phyloP scores from a whole-genome alignment of 1,140 invertebrate genomes.

The Neomicropteryx cornuta region DNA sequence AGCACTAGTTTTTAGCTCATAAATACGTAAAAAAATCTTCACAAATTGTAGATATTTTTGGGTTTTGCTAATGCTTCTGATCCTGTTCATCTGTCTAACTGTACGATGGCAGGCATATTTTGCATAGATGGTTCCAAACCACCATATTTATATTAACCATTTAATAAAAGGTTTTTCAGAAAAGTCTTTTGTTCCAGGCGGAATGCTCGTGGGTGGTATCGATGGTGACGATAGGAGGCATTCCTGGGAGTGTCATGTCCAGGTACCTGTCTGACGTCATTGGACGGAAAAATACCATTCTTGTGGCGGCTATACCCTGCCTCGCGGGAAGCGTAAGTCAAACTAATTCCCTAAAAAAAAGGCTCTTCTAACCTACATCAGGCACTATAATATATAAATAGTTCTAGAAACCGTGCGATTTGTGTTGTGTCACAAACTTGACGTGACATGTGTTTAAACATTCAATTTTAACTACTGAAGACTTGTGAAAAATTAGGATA shows the following conservation, averaged over 20 bases:
- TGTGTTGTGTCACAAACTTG: no score
- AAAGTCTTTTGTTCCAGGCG: constrained; percentile 17
- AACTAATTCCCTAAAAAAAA: no score
- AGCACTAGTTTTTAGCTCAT: no score
- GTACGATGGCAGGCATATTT: background rate
- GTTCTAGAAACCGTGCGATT: no score
- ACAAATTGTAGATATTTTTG: background rate
- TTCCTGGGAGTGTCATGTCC: constrained; percentile 45
- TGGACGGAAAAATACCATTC: constrained; percentile 50
- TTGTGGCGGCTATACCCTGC: constrained; percentile 42
- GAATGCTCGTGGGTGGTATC: constrained; percentile 57
- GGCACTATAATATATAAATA: no score
- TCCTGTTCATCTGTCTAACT: background rate
- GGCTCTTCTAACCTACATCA: no score
- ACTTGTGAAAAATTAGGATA: no score
- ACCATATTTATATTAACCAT: constrained; percentile 1
- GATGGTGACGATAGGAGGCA: constrained; percentile 52
- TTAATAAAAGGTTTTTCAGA: constrained; percentile 1
- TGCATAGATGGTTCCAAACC: background rate
- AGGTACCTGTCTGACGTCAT: constrained; percentile 45
- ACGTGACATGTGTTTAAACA: no score
- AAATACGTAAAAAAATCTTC: no score
- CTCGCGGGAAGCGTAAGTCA: constrained; percentile 35
- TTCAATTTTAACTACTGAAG: no score
- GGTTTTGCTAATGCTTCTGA: background rate